These are phyloP conservation scores for Marronus borbonicus DNA, from an alignment of 2,888 invertebrate species.

Conservation along the genomic window DNA sequence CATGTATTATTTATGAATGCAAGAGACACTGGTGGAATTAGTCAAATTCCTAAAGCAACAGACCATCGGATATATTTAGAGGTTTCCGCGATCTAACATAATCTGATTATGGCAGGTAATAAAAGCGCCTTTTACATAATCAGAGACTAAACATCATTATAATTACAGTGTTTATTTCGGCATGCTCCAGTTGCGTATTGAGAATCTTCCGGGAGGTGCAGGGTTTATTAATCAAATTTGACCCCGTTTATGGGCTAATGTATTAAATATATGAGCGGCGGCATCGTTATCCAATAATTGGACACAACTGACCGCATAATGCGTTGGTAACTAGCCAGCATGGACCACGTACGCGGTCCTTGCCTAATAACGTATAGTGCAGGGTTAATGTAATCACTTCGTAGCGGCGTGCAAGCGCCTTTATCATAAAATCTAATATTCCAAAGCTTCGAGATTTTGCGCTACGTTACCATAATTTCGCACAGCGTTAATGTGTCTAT, in stretches of 20 bases:
- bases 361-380: slow-evolving; percentile 9
- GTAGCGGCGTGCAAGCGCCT: slow-evolving; percentile 13
- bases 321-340: slow-evolving; percentile 39
- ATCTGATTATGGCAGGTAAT: background rate
- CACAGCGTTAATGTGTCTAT: background rate
- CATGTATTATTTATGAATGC: background rate
- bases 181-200: background rate
- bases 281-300: slow-evolving; percentile 48
- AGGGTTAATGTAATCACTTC: slow-evolving; percentile 28
- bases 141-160: slow-evolving; percentile 7
- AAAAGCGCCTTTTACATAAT: background rate
- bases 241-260: slow-evolving; percentile 43
- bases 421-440: slow-evolving; percentile 34
- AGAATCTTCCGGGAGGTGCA: background rate
- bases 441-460: slow-evolving; percentile 28
- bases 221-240: slow-evolving; percentile 45
- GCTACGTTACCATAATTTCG: slow-evolving; percentile 12
- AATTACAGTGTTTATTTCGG: slow-evolving; percentile 44
- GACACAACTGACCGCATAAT: slow-evolving; percentile 50
- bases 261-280: slow-evolving; percentile 42
- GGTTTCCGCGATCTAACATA: background rate
- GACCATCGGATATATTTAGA: background rate
- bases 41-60: background rate
- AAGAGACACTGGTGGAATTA: background rate
- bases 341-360: slow-evolving; percentile 18